phyloP scores from a whole-genome alignment of 2,888 invertebrate genomes.

The Choristoneura rosaceana region DNA sequence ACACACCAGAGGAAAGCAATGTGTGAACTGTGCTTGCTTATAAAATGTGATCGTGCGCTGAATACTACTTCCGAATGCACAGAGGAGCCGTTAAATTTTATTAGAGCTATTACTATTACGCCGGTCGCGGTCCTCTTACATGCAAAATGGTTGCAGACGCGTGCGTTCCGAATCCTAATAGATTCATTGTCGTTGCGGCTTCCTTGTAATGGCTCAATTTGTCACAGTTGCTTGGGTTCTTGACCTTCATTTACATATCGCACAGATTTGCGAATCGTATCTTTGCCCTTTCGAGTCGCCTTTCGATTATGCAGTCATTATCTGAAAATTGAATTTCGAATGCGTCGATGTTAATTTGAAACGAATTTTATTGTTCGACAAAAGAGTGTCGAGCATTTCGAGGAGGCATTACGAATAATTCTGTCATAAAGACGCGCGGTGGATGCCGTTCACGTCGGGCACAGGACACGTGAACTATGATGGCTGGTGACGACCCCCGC shows the following conservation, averaged over 20 bases:
- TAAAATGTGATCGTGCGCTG: slow-evolving; percentile 31
- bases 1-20: slow-evolving; percentile 13
- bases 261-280: slow-evolving; percentile 30
- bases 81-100: slow-evolving; percentile 62
- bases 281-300: slow-evolving; percentile 16
- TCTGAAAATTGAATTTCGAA: slow-evolving; percentile 28
- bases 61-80: slow-evolving; percentile 51
- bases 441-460: slow-evolving; percentile 68
- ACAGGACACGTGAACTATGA: slow-evolving; percentile 73
- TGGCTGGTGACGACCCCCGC: slow-evolving; percentile 70
- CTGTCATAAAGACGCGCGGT: slow-evolving; percentile 42
- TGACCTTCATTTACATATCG: slow-evolving; percentile 42
- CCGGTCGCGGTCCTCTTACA: slow-evolving; percentile 46
- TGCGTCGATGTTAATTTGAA: slow-evolving; percentile 29
- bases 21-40: slow-evolving; percentile 25
- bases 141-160: slow-evolving; percentile 58
- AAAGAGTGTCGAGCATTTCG: slow-evolving; percentile 24
- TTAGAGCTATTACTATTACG: slow-evolving; percentile 53
- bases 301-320: slow-evolving; percentile 37
- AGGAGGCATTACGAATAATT: slow-evolving; percentile 43
- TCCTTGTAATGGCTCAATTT: slow-evolving; percentile 59
- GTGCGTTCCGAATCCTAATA: slow-evolving; percentile 72
- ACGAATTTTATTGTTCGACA: slow-evolving; percentile 38
- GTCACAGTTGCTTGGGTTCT: slow-evolving; percentile 49
- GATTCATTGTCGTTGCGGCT: slow-evolving; percentile 65